Evolutionary conservation across 2,113 vertebrate genomes (phyloP).

Genomic region (Mustela lutreola): DNA sequence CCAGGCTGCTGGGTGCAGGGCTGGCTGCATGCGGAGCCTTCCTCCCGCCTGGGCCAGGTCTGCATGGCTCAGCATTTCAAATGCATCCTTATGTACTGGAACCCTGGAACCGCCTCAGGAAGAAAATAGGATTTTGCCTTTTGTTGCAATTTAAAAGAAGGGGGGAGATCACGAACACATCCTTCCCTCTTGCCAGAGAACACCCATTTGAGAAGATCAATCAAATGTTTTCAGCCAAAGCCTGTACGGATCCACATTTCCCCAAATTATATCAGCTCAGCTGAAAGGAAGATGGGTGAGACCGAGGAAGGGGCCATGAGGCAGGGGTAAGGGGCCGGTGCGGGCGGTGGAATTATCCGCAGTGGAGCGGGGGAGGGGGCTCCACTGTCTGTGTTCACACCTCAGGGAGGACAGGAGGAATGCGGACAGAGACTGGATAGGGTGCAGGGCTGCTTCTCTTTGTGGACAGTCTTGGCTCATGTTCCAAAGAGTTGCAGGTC

Average conservation of each 20-base stretch:
- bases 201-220: background rate
- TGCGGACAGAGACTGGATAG: background rate
- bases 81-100: background rate
- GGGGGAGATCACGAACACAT: background rate
- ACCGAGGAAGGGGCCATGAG: fast-evolving
- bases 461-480: background rate
- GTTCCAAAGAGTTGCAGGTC: background rate
- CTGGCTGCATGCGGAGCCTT: background rate
- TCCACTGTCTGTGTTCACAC: background rate
- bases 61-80: background rate
- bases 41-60: background rate
- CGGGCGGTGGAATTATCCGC: background rate
- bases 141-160: constrained; percentile 45
- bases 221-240: background rate
- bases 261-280: background rate
- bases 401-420: background rate
- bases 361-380: fast-evolving
- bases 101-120: background rate
- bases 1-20: background rate
- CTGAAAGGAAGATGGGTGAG: background rate
- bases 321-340: background rate
- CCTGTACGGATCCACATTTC: background rate
- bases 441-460: background rate
- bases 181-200: background rate
- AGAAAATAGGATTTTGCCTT: constrained; percentile 56